These are phyloP conservation scores for Cancer borealis DNA, from an alignment of 2,888 invertebrate species.

Conservation along the genomic window DNA sequence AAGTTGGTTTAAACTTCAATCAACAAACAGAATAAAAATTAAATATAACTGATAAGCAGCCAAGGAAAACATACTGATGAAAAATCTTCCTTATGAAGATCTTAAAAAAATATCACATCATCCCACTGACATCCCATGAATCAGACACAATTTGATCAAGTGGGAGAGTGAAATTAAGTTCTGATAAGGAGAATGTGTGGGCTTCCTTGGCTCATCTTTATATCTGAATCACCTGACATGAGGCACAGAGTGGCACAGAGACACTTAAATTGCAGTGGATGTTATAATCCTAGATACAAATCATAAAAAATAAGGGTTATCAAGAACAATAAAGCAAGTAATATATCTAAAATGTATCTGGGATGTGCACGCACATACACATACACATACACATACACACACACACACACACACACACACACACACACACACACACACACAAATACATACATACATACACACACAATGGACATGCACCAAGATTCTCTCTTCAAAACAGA, in stretches of 20 bases:
- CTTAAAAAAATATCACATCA: neutral
- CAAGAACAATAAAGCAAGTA: neutral
- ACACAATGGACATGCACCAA: neutral
- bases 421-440: neutral
- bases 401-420: neutral
- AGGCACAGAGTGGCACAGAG: neutral
- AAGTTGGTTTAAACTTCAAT: neutral
- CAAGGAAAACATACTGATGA: neutral
- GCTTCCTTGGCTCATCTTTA: neutral
- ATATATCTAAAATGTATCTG: neutral
- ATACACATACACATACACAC: no score
- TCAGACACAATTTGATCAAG: neutral
- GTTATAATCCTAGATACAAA: constrained; percentile 5
- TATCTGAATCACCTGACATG: neutral
- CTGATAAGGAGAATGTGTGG: neutral
- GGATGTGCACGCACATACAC: neutral
- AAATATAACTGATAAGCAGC: neutral
- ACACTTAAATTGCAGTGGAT: neutral
- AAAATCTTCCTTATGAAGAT: neutral
- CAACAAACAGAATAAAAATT: no score
- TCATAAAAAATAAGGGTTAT: neutral
- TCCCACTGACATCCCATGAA: neutral
- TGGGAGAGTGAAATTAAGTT: neutral
- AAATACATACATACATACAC: neutral
- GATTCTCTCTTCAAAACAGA: no score